Evolutionary conservation across 2,797 vertebrate genomes (phyloP).

Genomic region (Peromyscus attwateri): DNA sequence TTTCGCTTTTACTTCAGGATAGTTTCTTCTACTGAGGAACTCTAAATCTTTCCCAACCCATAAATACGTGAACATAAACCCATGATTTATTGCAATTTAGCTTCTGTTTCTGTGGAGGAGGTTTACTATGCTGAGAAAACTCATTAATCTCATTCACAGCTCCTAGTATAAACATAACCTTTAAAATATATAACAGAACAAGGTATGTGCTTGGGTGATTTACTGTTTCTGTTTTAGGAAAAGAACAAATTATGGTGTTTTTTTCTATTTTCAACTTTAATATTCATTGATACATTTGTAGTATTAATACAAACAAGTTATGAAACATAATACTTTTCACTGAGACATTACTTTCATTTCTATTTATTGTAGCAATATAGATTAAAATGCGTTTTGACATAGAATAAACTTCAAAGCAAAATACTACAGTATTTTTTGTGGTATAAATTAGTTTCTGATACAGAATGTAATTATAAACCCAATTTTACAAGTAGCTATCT

Average conservation of each 20-base stretch:
- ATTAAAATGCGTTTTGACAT: slow-evolving; percentile 47
- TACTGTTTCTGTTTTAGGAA: slow-evolving; percentile 86
- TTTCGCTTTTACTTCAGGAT: slow-evolving; percentile 84
- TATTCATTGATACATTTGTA: slow-evolving; percentile 83
- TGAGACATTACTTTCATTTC: slow-evolving; percentile 58
- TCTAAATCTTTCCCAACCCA: slow-evolving; percentile 87
- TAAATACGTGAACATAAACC: slow-evolving; percentile 88
- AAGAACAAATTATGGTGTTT: slow-evolving; percentile 81
- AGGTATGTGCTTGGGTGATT: slow-evolving; percentile 88
- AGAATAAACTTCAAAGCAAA: slow-evolving; percentile 68
- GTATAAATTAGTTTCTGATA: slow-evolving; percentile 7
- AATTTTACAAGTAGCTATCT: slow-evolving; percentile 8
- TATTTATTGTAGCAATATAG: slow-evolving; percentile 68
- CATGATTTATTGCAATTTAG: slow-evolving; percentile 90
- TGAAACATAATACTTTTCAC: slow-evolving; percentile 81
- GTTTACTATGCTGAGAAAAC: slow-evolving; percentile 88
- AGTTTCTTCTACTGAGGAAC: slow-evolving; percentile 83
- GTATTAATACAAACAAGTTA: slow-evolving; percentile 81
- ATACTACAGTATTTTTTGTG: neutral
- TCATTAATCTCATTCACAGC: slow-evolving; percentile 91
- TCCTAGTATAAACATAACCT: slow-evolving; percentile 89
- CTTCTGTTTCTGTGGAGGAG: slow-evolving; percentile 87
- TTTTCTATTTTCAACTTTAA: slow-evolving; percentile 82
- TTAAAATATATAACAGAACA: slow-evolving; percentile 88
- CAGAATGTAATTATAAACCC: neutral